Evolutionary conservation across 2,888 invertebrate genomes (phyloP).

Genomic region (Coleophora deauratella): DNA sequence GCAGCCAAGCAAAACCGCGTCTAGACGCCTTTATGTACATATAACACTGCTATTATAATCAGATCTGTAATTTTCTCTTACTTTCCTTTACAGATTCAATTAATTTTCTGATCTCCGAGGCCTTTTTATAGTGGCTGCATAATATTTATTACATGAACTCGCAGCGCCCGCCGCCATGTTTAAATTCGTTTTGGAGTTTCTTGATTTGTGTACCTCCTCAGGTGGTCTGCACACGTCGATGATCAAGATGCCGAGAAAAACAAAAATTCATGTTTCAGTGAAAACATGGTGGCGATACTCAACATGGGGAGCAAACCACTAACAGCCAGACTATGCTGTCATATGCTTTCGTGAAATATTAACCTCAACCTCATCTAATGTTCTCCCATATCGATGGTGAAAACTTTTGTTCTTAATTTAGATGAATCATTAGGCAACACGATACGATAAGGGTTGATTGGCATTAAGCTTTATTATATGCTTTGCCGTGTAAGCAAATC

Average conservation of each 20-base stretch:
- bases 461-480: slow-evolving; percentile 11
- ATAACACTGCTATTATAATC: slow-evolving; percentile 39
- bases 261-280: no score
- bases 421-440: slow-evolving; percentile 3
- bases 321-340: no score
- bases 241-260: slow-evolving; percentile 2
- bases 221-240: slow-evolving; percentile 39
- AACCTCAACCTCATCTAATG: no score
- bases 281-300: no score
- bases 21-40: slow-evolving; percentile 52
- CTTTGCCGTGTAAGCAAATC: slow-evolving; percentile 25
- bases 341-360: slow-evolving; percentile 3
- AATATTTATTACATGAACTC: slow-evolving; percentile 31
- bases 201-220: slow-evolving; percentile 32
- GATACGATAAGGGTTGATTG: slow-evolving; percentile 9
- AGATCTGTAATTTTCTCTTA: slow-evolving; percentile 38
- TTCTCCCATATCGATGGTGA: no score
- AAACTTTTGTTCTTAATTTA: no score
- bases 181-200: slow-evolving; percentile 32
- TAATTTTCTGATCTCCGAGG: slow-evolving; percentile 15
- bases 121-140: slow-evolving; percentile 28
- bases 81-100: slow-evolving; percentile 35
- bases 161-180: slow-evolving; percentile 18
- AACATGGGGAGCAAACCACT: no score
- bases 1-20: slow-evolving; percentile 59